Conservation (phyloP, 2,113 vertebrate genomes). For the Protobothrops mucrosquamatus region DNA sequence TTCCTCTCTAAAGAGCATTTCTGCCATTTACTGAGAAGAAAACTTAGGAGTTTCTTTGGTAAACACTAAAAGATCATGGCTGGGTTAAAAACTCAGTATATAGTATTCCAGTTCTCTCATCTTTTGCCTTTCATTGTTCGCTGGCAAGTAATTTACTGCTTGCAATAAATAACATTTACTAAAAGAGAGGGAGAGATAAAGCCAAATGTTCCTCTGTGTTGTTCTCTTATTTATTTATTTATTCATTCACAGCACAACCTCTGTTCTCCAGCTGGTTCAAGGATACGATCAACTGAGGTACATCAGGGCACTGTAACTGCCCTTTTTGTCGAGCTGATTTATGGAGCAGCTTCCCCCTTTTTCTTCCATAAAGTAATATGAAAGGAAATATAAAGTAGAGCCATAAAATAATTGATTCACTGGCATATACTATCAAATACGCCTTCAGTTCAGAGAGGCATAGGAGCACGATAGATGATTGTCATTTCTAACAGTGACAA, state of each 20-base stretch:
- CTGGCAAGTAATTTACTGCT: slow-evolving; percentile 27
- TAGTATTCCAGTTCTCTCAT: not conserved
- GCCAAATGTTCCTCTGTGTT: slow-evolving; percentile 9
- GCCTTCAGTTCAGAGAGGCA: slow-evolving; percentile 57
- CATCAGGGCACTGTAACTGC: slow-evolving; percentile 28
- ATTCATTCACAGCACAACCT: slow-evolving; percentile 48
- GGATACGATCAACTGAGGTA: slow-evolving; percentile 39
- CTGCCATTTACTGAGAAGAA: not conserved
- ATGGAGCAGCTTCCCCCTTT: slow-evolving; percentile 50
- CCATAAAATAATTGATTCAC: slow-evolving; percentile 68
- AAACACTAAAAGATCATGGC: slow-evolving; percentile 4
- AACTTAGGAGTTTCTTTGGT: fast-evolving
- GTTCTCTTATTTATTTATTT: slow-evolving; percentile 41
- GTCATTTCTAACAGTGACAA: slow-evolving; percentile 62
- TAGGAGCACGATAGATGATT: slow-evolving; percentile 57
- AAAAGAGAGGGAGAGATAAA: slow-evolving; percentile 8
- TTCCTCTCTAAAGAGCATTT: not conserved
- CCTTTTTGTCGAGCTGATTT: slow-evolving; percentile 54
- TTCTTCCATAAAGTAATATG: slow-evolving; percentile 50
- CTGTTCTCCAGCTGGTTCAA: slow-evolving; percentile 48
- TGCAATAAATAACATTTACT: slow-evolving; percentile 24
- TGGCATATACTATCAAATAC: slow-evolving; percentile 54
- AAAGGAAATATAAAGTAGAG: slow-evolving; percentile 63
- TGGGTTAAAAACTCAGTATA: not conserved
- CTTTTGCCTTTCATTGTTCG: fast-evolving